Evolutionary conservation across 2,888 invertebrate species (phyloP).

Genomic region (Thereva nobilitata): DNA sequence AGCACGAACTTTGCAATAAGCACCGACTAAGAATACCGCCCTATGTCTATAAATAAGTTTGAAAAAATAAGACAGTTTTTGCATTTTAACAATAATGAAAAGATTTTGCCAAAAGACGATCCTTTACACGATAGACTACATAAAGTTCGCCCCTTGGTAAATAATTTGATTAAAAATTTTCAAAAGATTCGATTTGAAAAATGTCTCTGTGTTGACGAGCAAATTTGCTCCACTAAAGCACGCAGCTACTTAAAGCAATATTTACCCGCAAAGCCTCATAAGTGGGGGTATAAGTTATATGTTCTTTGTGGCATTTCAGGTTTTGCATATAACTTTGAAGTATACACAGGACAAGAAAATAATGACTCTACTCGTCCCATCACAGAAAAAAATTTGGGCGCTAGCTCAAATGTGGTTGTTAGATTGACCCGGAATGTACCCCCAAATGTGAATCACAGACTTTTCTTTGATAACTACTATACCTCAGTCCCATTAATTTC

Average conservation of each 20-base stretch:
- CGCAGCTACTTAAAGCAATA: conserved; percentile 44
- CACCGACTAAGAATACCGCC: too few relatives aligned
- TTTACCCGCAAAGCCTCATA: conserved; percentile 44
- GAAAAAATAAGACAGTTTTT: conserved; percentile 8
- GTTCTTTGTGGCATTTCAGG: conserved; percentile 44
- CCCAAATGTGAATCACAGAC: conserved; percentile 27
- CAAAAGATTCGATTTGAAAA: conserved; percentile 38
- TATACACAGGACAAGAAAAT: conserved; percentile 40
- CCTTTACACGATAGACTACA: conserved; percentile 39
- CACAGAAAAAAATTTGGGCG: conserved; percentile 32
- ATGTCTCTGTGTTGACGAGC: conserved; percentile 42
- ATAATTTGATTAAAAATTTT: conserved; percentile 16
- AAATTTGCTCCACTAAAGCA: conserved; percentile 8
- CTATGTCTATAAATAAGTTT: conserved; percentile 2
- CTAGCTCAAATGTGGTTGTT: conserved; percentile 35
- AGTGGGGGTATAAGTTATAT: conserved; percentile 45
- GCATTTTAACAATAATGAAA: conserved; percentile 1
- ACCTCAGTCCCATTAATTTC: conserved; percentile 36
- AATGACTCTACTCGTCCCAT: conserved; percentile 38
- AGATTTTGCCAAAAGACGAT: conserved; percentile 1
- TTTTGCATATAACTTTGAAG: conserved; percentile 43
- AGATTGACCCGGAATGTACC: conserved; percentile 36
- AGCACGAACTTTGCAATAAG: too few relatives aligned
- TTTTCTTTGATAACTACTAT: conserved; percentile 41
- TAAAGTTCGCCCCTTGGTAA: conserved; percentile 39